Conservation (phyloP, 2,113 vertebrate genomes). For the Choloepus hoffmanni region DNA sequence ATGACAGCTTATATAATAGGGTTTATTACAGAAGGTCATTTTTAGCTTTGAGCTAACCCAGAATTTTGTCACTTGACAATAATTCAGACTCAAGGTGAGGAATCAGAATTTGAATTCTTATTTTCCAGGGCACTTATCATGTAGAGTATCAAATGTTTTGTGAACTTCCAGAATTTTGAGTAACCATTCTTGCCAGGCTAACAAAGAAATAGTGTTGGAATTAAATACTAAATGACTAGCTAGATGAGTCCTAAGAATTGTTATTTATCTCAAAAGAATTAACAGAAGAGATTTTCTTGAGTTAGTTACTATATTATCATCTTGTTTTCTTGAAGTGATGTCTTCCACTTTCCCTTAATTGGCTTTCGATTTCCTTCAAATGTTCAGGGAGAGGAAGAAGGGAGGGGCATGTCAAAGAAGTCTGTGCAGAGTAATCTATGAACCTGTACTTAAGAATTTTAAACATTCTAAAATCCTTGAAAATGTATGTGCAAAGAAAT, state of each 20-base stretch:
- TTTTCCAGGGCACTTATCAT: not conserved
- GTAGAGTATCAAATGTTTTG: not conserved
- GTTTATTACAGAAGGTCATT: not conserved
- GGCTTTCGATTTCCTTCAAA: not conserved
- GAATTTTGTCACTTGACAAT: not conserved
- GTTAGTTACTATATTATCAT: not conserved
- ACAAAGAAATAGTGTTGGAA: not conserved
- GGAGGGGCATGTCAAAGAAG: not conserved
- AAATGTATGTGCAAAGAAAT: not conserved
- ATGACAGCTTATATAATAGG: not conserved
- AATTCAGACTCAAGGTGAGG: constrained; percentile 1
- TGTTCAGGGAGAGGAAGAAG: not conserved
- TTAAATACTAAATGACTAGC: not conserved
- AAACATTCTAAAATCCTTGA: not conserved
- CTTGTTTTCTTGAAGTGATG: not conserved
- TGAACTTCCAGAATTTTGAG: not conserved
- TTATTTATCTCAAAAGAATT: constrained; percentile 33
- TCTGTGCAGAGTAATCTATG: not conserved
- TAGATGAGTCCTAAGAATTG: not conserved
- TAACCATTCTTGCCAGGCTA: not conserved
- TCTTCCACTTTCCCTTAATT: not conserved
- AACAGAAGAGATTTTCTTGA: not conserved
- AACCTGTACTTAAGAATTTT: not conserved
- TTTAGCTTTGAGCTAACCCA: not conserved
- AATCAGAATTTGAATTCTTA: not conserved